Base-by-base conservation (phyloP, 2,797 vertebrate genomes). In the Gambusia yucatana region DNA sequence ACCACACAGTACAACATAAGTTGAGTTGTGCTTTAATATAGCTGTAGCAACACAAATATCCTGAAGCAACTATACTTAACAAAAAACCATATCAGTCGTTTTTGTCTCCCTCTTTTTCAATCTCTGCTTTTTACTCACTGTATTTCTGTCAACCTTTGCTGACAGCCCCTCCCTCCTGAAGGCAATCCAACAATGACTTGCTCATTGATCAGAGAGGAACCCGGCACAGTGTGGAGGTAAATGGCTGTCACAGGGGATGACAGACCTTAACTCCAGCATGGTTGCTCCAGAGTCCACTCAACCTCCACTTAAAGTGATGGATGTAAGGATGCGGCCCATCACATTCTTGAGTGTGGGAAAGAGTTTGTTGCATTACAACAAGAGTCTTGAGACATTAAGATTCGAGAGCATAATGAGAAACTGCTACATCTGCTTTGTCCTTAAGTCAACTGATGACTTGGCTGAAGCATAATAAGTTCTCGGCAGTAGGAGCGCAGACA, bases 171-270 rank as follows among this genome's bases (percentile, higher is more conserved):
- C 73, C 81, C 79, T 25, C 48, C 74, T 73, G 72, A 86, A 86
- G 75, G 82, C 87, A 73, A 89, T 91, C 91, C 88, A 90, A 91
- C 92, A 91, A 89, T 88, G 91, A 86, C 86, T 80, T 83, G 79
- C 83, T 88, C 92, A 93, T 94, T 94, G 92, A 93, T 94, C 93
- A 92, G 89, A 73, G 89, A 87, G 75, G 65, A 81, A 86, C 84
- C 87, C 57, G 20, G 87, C 87, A 89, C 89, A 89, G 78, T 85
- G 88, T 90, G 88, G 88, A 89, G 89, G 92, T 93, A 93, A 94
- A 92, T 92, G 90, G 79, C 90, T 92, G 94, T 94, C 92, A 90
- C 87, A 79, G 87, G 86, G 78, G 86, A 91, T 94, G 91, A 92
- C 89, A 71, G 91, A 94, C 91, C 85, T 92, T 87, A 90, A 92